These are phyloP conservation scores for Pituophis catenifer DNA, from an alignment of 2,113 vertebrate genomes.

Conservation along the genomic window DNA sequence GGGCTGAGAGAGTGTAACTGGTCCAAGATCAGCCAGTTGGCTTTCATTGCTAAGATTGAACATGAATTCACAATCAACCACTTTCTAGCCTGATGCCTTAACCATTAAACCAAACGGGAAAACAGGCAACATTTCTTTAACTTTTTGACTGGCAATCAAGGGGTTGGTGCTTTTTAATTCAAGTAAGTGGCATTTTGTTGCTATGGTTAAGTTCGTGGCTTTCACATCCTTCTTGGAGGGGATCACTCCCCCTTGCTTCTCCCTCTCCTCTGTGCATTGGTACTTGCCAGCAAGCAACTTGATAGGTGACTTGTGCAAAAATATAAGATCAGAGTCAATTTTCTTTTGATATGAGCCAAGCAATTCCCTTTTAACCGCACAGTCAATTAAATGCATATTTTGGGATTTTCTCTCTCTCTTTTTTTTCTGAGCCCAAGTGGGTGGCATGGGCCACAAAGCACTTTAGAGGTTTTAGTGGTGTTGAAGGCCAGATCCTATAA, in stretches of 20 bases:
- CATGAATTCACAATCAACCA: neutral
- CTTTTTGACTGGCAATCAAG: slow-evolving; percentile 18
- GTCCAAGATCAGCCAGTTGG: neutral
- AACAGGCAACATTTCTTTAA: neutral
- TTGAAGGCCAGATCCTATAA: neutral
- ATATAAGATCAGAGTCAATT: neutral
- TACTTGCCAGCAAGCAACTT: neutral
- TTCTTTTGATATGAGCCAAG: neutral
- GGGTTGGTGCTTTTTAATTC: neutral
- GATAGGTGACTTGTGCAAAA: neutral
- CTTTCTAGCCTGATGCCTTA: neutral
- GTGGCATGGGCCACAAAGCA: neutral
- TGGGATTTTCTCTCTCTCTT: neutral
- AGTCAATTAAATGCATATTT: neutral
- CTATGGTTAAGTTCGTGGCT: rapidly evolving
- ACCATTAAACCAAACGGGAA: neutral
- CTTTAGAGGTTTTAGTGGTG: neutral
- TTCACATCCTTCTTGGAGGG: neutral
- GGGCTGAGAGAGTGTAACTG: neutral
- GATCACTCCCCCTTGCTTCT: neutral
- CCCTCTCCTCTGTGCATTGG: neutral
- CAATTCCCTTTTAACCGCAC: neutral
- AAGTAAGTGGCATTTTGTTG: neutral
- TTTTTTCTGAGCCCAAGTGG: neutral
- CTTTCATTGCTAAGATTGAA: neutral